Evolutionary conservation across 2,888 invertebrate genomes (phyloP), one percentile per base, ranked within the genome.

Genomic region (Volucella inanis): DNA sequence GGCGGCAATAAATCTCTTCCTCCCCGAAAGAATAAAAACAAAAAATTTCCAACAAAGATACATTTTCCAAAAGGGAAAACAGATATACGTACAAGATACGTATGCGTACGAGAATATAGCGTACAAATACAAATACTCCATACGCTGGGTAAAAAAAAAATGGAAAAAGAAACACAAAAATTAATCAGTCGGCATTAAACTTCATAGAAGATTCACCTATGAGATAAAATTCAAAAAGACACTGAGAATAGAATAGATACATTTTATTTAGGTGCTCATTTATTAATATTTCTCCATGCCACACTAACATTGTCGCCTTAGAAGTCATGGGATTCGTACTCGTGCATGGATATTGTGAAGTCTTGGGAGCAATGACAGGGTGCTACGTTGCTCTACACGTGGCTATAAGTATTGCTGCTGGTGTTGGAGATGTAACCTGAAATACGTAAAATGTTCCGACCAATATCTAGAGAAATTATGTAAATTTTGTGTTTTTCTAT

Each of bases 131-230:
- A 31, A 31, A 31, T 31, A 74, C 67, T 59, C 45, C 49, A 10
- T 45, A 2, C 52, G 45, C 45, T 68, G 8, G 31, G n/a, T 31
- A 57, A 47, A 2, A 43, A 2, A 43, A 45, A 14, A 57, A 68
- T 43, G 47, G 43, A 15, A 67, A 45, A 55, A 83, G 39, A 57
- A 64, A 76, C 61, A 67, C 55, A 38, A 41, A 74, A 80, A 84
- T 85, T 76, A 85, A 80, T 85, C 85, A 80, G 80, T 62, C 80
- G 80, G 85, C 72, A 80, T 85, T 71, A 80, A 76, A 85, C 71
- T 75, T 76, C 71, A 80, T 54, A 72, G 67, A 76, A 80, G 80
- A 85, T 85, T 72, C 80, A 85, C 85, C 80, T 85, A 80, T 52
- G 50, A 80, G 80, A 85, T 85, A 85, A 67, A 54, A 71, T 67